Base-by-base conservation (phyloP, 2,113 vertebrate genomes). In the Camelus bactrianus region DNA sequence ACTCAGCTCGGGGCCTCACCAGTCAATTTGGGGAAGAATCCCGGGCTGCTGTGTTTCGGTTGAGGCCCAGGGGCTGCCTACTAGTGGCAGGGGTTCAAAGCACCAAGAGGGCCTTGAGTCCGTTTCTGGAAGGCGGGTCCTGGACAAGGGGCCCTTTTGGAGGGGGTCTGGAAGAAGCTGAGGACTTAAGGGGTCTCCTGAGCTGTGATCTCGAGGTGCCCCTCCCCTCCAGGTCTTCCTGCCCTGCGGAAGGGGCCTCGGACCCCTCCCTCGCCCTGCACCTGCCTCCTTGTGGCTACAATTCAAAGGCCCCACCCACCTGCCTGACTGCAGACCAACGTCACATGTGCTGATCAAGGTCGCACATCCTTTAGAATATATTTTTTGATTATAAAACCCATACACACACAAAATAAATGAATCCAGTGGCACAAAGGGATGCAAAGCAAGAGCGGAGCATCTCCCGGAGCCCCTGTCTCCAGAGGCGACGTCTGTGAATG, bases 21-120 rank as follows among this genome's bases (percentile, higher is more conserved):
- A 67, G 89, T 95, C 97, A 92, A 97, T 98, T 94, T 97, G 94
- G 86, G 94, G 88, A 90, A 97, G 95, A 97, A 92, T 96, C 92
- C 94, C 83, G 87, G 88, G 89, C 89, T 95, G 86, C 64, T 16
- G 42, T 22, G 79, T 69, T 91, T 89, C n/a, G 72, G 86, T 67
- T 9, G 84, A 69, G 76, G 95, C n/a, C 35, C 69, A 76, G 92
- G 85, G 82, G 73, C 80, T 76, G 89, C 13, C 38, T 46, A 32
- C 67, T 32, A 24, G 64, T 38, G 80, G 56, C 5, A 19, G 69
- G 35, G 67, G 58, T 28, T 50, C 52, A 13, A 46, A 70, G 52
- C 54, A 2, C 48, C 80, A 30, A 52, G 46, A 38, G 75, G 62
- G 80, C 72, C 32, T 0, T 0, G 4, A 17, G 67, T 24, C 5